phyloP scores from a whole-genome alignment of 2,797 vertebrate genomes.

The Sebastes oblongus region DNA sequence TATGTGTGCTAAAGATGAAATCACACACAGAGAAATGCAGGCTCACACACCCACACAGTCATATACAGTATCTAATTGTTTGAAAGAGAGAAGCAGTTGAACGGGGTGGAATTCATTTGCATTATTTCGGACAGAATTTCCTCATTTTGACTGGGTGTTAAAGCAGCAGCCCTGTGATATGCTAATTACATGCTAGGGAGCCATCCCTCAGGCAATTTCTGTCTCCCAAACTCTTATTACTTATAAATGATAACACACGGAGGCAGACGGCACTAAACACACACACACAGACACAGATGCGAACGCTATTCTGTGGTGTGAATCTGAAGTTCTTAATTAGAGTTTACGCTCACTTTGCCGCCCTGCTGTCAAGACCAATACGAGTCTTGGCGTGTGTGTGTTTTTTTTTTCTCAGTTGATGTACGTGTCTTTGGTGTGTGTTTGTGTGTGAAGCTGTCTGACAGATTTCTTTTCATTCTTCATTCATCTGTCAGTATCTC shows the following conservation, averaged over 20 bases:
- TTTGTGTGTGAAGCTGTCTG: neutral
- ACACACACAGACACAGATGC: neutral
- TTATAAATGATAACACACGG: constrained; percentile 24
- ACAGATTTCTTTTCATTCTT: constrained; percentile 8
- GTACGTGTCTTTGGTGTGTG: neutral
- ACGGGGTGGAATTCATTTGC: constrained; percentile 32
- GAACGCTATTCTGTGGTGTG: neutral
- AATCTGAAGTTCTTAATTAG: constrained; percentile 32
- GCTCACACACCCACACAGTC: neutral
- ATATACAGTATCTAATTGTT: constrained; percentile 1
- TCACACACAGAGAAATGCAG: neutral
- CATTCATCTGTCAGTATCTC: constrained; percentile 33
- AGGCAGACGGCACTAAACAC: constrained; percentile 14
- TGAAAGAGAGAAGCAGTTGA: neutral
- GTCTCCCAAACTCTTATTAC: constrained; percentile 18
- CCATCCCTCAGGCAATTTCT: neutral
- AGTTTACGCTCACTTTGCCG: constrained; percentile 19
- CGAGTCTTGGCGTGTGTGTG: neutral
- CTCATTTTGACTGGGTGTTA: constrained; percentile 49
- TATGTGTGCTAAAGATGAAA: constrained; percentile 6
- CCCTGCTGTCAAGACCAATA: constrained; percentile 22
- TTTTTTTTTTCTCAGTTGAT: neutral
- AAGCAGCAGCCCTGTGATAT: constrained; percentile 47
- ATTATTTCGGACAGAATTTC: constrained; percentile 32
- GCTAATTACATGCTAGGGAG: constrained; percentile 50